Percentiles rank a stretch among this genome's conserved stretches.
These are phyloP conservation scores for Hirtodrosophila histrioides DNA, from an alignment of 2,888 invertebrate species.

Conservation along the genomic window DNA sequence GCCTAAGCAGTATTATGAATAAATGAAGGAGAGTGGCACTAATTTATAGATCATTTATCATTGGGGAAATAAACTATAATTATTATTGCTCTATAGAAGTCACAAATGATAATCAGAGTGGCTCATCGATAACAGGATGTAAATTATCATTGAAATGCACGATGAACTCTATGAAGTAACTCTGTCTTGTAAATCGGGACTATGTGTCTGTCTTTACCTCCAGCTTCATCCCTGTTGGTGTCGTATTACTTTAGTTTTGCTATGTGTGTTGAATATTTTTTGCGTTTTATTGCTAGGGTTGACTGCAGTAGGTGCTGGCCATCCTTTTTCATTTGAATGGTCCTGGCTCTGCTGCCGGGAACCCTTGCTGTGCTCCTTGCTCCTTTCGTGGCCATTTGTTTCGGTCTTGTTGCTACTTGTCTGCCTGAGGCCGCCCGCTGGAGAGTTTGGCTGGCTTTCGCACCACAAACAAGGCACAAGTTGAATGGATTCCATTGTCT, in stretches of 20 bases:
- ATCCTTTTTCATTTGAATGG: conserved; percentile 53
- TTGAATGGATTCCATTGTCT: conserved; percentile 50
- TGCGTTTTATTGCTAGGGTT: conserved; percentile 34
- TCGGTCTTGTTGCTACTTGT: conserved; percentile 39
- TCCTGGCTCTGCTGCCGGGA: conserved; percentile 7
- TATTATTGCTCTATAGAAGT: no score
- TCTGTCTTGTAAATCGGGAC: not conserved
- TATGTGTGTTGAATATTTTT: conserved; percentile 27
- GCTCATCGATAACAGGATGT: no score
- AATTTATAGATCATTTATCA: no score
- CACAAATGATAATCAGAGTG: no score
- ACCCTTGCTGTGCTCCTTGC: not conserved
- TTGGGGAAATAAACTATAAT: no score
- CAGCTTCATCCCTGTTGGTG: not conserved
- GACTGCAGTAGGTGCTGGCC: conserved; percentile 28
- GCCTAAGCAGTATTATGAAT: no score
- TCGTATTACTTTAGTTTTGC: not conserved
- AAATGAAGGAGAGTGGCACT: no score
- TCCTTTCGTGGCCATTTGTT: conserved; percentile 37
- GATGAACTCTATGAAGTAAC: no score
- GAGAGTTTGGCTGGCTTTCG: conserved; percentile 16
- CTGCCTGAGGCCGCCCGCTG: conserved; percentile 30
- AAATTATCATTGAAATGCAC: no score
- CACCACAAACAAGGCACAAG: conserved; percentile 31
- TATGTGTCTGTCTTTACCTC: not conserved